Evolutionary conservation across 1,140 invertebrate genomes (phyloP).

Genomic region (Drosophila novamexicana): DNA sequence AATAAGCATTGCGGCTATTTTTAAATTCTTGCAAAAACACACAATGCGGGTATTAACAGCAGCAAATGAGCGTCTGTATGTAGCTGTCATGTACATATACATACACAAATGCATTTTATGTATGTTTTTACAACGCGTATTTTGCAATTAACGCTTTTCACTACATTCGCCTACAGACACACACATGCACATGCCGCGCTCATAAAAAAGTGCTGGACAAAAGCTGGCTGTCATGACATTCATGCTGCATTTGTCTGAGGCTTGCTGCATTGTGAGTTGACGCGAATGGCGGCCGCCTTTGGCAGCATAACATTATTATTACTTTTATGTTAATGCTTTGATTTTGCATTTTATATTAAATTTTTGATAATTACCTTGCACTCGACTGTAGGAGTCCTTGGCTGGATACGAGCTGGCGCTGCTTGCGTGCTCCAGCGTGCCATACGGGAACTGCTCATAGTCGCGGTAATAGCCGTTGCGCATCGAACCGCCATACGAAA

Average conservation of each 20-base stretch:
- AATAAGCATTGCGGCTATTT: conserved; percentile 66
- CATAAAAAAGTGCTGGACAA: conserved; percentile 3
- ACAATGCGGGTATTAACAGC: conserved; percentile 32
- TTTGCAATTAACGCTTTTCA: conserved; percentile 34
- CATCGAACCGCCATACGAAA: conserved; percentile 85
- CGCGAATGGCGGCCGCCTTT: not conserved
- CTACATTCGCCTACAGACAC: not conserved
- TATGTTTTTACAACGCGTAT: conserved; percentile 21
- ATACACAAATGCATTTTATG: not conserved
- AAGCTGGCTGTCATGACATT: conserved; percentile 28
- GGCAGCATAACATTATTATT: not conserved
- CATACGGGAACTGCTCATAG: conserved; percentile 85
- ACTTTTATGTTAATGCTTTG: not conserved
- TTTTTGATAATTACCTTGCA: conserved; percentile 75
- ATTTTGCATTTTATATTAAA: not conserved
- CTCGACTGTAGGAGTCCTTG: conserved; percentile 81
- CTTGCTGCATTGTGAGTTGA: conserved; percentile 9
- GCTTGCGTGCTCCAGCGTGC: conserved; percentile 66
- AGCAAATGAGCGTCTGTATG: conserved; percentile 12
- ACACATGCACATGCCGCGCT: not conserved
- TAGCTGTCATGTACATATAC: not conserved
- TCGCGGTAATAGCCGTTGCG: conserved; percentile 85
- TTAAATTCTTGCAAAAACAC: conserved; percentile 70
- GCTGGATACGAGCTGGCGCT: conserved; percentile 53
- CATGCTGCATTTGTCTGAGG: conserved; percentile 10